Base-by-base conservation (phyloP, 2,797 vertebrate genomes). In the Pipistrellus nathusii region DNA sequence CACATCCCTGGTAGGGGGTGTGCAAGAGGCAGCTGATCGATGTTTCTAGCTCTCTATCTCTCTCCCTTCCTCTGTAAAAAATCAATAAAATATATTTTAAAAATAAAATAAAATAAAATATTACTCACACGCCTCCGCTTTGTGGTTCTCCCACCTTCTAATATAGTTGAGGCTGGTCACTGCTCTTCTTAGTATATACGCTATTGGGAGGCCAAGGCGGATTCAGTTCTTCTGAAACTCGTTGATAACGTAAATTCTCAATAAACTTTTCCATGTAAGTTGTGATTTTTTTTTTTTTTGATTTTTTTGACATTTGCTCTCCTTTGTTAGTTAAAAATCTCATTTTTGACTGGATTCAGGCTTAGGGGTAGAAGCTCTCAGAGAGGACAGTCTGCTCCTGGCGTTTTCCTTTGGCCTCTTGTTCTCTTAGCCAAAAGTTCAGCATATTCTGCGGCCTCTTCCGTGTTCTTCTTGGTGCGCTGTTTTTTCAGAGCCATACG, bases 271-370 rank as follows among this genome's bases (percentile, higher is more conserved):
- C 41, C 87, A 51, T 18, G 12, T 27, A 73, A 59, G 46, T 17
- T 44, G 18, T 57, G 30, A 46, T n/a, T n/a, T n/a, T n/a, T n/a
- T n/a, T n/a, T n/a, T n/a, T n/a, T n/a, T n/a, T n/a, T n/a, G n/a
- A n/a, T n/a, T n/a, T n/a, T n/a, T n/a, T n/a, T n/a, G n/a, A 83
- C 72, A 18, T 92, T 69, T 96, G 94, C 97, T 94, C 53, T 81
- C 91, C 64, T 97, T 97, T 96, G 98, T 98, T 97, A 91, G 85
- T 87, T 97, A 95, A 78, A 95, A 96, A 97, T 97, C 98, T 99
- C 97, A 99, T 98, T 99, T 99, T 97, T 99, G 99, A 98, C 99
- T 99, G 96, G 99, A 99, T 98, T 99, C 99, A 48, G 99, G 99
- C 94, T 99, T 99, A 90, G 99, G 99, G 97, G 99, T 99, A 95